Base-by-base conservation (phyloP, 2,888 invertebrate species). In the Macrosiphum euphorbiae region DNA sequence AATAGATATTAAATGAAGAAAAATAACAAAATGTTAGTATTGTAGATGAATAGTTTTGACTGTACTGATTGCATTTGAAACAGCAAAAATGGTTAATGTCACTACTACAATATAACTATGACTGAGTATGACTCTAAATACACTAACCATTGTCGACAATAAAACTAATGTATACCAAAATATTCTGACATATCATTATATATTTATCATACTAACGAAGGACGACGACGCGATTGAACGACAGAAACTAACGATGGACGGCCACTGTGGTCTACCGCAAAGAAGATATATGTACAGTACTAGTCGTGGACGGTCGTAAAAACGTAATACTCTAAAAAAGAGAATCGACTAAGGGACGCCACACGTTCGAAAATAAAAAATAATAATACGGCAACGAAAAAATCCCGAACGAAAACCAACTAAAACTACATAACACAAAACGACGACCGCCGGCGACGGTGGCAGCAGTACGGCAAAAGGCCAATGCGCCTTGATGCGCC, bases 391-490 rank as follows among this genome's bases (percentile, higher is more conserved):
- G 7, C 2, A 35, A 41, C 78, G 2, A 78, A 78, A 35, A 35
- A 78, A n/a, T 1, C n/a, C n/a, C 67, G 67, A 67, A 67, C 67
- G 67, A 35, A 67, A 35, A 78, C 78, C 35, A 35, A 78, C 78
- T 35, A 78, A 35, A 78, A 78, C 78, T 78, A 78, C 78, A 78
- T 78, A 78, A 35, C 20, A 35, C 78, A 20, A 35, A 35, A 78
- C 35, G 78, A 78, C 35, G 86, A 47, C 86, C 44, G 86, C 86
- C 52, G 88, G 3, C 88, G 35, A 55, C 35, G 20, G 24, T 16
- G 58, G 20, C 50, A 50, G 87, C 52, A 7, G 78, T 35, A 90
- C 61, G n/a, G 52, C 58, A n/a, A 87, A 87, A 61, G 86, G 92
- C 47, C 35, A 87, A 86, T 26, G 85, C 20, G 84, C 58, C 85